Conservation (phyloP, 2,113 vertebrate species). For the Corythornis cristatus region DNA sequence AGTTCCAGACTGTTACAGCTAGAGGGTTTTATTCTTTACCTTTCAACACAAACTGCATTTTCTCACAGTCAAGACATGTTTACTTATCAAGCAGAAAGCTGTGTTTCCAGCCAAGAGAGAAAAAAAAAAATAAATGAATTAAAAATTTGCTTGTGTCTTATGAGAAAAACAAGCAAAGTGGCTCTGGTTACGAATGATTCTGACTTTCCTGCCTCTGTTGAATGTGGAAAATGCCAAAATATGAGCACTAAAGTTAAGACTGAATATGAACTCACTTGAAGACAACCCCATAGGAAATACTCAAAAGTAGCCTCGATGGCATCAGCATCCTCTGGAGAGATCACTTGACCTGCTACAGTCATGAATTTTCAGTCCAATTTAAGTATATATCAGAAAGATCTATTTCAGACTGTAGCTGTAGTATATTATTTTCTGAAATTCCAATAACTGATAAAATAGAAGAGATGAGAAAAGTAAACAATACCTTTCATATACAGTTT, state of each 20-base stretch:
- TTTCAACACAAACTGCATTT: neutral
- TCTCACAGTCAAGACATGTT: neutral
- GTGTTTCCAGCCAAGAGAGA: neutral
- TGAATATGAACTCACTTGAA: neutral
- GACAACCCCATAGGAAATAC: neutral
- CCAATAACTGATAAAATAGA: conserved; percentile 15
- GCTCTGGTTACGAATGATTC: neutral
- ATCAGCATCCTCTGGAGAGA: neutral
- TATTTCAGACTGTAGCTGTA: neutral
- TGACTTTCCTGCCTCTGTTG: neutral
- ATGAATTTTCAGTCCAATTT: conserved; percentile 18
- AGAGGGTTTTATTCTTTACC: neutral
- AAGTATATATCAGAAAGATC: neutral
- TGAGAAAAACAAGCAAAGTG: neutral
- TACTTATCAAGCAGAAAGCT: neutral
- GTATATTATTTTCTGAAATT: conserved; percentile 37
- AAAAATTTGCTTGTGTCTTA: neutral
- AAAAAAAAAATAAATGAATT: neutral
- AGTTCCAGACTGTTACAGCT: neutral
- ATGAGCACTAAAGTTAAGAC: neutral
- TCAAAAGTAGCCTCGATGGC: neutral
- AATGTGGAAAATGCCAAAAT: neutral
- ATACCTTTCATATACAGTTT: neutral
- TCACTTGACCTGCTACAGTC: neutral
- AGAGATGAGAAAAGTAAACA: neutral